Evolutionary conservation across 2,113 vertebrate genomes (phyloP).

Genomic region (Sialia sialis): DNA sequence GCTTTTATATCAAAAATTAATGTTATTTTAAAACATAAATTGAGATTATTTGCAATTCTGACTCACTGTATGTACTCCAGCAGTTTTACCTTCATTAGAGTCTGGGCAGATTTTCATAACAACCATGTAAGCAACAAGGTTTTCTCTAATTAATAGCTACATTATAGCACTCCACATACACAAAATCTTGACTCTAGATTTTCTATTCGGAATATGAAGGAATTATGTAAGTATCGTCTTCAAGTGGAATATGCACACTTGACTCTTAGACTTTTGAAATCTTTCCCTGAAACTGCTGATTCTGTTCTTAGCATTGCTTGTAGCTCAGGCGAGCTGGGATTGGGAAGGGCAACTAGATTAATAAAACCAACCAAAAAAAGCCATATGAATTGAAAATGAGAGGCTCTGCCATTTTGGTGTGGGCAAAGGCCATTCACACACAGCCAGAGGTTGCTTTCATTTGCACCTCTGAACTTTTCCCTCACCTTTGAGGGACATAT

Average conservation of each 20-base stretch:
- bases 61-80: not conserved
- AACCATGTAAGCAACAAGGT: not conserved
- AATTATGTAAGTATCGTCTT: not conserved
- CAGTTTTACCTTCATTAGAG: not conserved
- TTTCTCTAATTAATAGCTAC: not conserved
- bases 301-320: not conserved
- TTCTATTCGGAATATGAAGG: not conserved
- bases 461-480: not conserved
- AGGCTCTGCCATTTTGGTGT: not conserved
- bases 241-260: not conserved
- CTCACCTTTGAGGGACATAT: fast-evolving
- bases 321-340: not conserved
- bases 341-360: not conserved
- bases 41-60: not conserved
- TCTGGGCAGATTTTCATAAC: not conserved
- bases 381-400: not conserved
- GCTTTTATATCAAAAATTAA: constrained; percentile 1
- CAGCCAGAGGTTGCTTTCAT: not conserved
- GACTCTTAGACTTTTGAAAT: not conserved
- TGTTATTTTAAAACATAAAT: not conserved
- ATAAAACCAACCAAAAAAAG: not conserved
- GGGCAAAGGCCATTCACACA: not conserved
- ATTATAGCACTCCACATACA: not conserved
- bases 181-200: not conserved
- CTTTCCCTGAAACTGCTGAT: not conserved